A percentile compares a stretch with the other conserved stretches of the same genome.
Conservation (phyloP, 2,888 invertebrate genomes). For the Lysandra bellargus region DNA sequence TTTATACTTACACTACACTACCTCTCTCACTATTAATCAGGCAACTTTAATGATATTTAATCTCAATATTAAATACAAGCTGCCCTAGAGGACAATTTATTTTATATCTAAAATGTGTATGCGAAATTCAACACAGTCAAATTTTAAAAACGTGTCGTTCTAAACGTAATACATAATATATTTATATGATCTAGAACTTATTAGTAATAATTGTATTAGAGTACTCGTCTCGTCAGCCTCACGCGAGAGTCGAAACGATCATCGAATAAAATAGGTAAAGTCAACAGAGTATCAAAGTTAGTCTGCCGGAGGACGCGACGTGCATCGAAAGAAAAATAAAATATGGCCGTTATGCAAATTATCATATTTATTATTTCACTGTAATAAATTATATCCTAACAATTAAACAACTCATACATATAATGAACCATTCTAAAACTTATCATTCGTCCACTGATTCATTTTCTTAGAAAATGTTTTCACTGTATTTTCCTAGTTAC, state of each 20-base stretch:
- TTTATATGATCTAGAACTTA: slow-evolving; percentile 80
- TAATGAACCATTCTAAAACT: slow-evolving; percentile 29
- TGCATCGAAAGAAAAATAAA: slow-evolving; percentile 25
- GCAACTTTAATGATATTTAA: slow-evolving; percentile 64
- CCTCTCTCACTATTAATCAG: slow-evolving; percentile 76
- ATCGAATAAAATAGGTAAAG: neutral
- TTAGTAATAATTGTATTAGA: slow-evolving; percentile 57
- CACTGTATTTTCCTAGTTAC: slow-evolving; percentile 27
- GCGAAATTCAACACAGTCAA: slow-evolving; percentile 28
- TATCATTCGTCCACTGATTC: slow-evolving; percentile 20
- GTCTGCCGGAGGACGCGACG: slow-evolving; percentile 3
- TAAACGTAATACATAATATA: slow-evolving; percentile 57
- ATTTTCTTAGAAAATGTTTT: slow-evolving; percentile 31
- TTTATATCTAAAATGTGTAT: slow-evolving; percentile 43
- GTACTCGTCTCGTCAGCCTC: slow-evolving; percentile 27
- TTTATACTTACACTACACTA: slow-evolving; percentile 72
- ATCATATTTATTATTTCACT: slow-evolving; percentile 23
- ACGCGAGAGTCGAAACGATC: slow-evolving; percentile 1
- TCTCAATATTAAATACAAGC: slow-evolving; percentile 64
- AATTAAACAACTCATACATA: slow-evolving; percentile 30
- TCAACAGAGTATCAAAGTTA: slow-evolving; percentile 1
- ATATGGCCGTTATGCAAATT: slow-evolving; percentile 19
- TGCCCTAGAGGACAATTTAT: slow-evolving; percentile 55
- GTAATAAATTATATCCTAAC: slow-evolving; percentile 25
- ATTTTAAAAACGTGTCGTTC: slow-evolving; percentile 30